A percentile compares a stretch with the other conserved stretches of the same genome.
These are phyloP conservation scores for Lophura swinhoii DNA, from an alignment of 2,797 vertebrate genomes.

Conservation along the genomic window DNA sequence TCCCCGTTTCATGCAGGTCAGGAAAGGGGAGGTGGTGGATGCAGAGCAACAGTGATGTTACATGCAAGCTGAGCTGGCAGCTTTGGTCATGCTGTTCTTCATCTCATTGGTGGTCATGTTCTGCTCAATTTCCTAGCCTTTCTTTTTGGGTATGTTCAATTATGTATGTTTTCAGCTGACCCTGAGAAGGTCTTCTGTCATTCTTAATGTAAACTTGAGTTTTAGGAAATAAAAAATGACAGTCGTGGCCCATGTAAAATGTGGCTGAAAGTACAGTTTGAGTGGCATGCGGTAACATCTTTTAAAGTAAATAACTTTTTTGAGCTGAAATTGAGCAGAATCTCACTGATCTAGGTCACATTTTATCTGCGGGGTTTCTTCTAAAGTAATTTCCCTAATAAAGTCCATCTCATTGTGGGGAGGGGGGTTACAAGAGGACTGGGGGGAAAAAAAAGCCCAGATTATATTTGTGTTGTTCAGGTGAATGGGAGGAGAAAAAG, in stretches of 20 bases:
- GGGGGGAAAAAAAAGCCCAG: neutral
- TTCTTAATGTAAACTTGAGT: neutral
- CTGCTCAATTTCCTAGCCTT: neutral
- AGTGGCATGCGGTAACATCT: neutral
- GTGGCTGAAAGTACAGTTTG: neutral
- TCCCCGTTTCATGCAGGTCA: neutral
- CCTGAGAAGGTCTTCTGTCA: neutral
- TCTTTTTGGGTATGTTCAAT: neutral
- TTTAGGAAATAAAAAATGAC: slow-evolving; percentile 29
- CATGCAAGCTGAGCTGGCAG: fast-evolving
- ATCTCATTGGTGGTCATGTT: neutral
- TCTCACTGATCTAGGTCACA: slow-evolving; percentile 2
- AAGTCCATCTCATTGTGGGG: neutral
- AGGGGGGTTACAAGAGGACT: neutral
- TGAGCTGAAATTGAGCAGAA: neutral
- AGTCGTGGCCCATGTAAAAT: neutral
- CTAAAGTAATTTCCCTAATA: slow-evolving; percentile 41
- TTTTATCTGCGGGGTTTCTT: slow-evolving; percentile 54
- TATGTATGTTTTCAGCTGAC: neutral
- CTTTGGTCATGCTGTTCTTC: neutral
- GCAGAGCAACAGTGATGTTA: neutral
- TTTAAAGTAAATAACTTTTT: slow-evolving; percentile 31
- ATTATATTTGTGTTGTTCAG: neutral
- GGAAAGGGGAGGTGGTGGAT: neutral
- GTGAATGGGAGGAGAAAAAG: slow-evolving; percentile 7